Evolutionary conservation across 2,113 vertebrate species (phyloP), one percentile per base, ranked within the genome.

Genomic region (Peromyscus leucopus): DNA sequence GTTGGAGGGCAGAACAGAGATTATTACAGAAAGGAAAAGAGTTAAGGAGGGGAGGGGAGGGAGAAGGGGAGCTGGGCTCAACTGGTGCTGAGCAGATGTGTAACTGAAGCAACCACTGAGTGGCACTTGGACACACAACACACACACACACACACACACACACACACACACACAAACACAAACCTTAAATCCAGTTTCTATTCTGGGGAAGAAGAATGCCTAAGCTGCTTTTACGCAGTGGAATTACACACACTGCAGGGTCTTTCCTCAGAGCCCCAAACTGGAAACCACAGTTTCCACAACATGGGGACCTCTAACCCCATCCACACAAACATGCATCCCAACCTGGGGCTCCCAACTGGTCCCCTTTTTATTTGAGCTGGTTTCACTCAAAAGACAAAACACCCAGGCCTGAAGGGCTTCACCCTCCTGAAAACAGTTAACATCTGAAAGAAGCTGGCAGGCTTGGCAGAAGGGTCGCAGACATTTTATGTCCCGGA

Each of bases 351-450:
- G 97, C 98, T 95, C 88, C 88, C 59, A 98, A 98, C 98, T 98
- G 96, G 51, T 93, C 98, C 98, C 97, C 95, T 94, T 96, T 97
- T 96, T 67, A 96, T 98, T 98, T 98, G 95, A 98, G 97, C 36
- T 85, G 97, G 96, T 98, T 99, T 99, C 98, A 99, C 98, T 98
- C 97, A 98, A 98, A 99, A 98, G 98, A 98, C 99, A 99, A 94
- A 98, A 97, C 98, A 98, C 92, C 90, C 97, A 97, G 98, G 98
- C 97, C 97, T 97, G 94, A 97, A 98, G 98, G 96, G 93, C 98
- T 98, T 98, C 98, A 99, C 98, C 98, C 98, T 96, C 98, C 96
- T 97, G 97, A 98, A 98, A 98, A 98, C 98, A 99, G 98, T 98
- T 98, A 98, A 99, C 98, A 97, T 98, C 98, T 98, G 98, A 99